These are phyloP conservation scores for Oeneis ivallda DNA, from an alignment of 2,888 invertebrate genomes.

Conservation along the genomic window DNA sequence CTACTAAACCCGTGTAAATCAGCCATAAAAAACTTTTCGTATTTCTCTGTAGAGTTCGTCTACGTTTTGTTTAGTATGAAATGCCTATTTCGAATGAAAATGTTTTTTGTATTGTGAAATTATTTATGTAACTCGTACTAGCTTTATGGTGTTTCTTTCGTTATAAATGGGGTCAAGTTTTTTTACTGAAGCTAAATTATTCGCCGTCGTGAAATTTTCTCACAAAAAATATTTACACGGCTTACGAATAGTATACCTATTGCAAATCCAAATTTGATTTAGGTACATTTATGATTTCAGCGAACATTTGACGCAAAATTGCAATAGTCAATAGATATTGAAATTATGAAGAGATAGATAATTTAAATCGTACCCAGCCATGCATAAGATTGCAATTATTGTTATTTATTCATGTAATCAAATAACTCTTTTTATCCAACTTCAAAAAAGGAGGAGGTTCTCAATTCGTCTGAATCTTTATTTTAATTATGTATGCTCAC, in stretches of 20 bases:
- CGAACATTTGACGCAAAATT: not conserved
- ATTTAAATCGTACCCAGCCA: not conserved
- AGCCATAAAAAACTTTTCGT: conserved; percentile 28
- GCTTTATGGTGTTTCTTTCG: not conserved
- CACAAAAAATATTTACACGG: no score
- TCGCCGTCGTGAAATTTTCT: not conserved
- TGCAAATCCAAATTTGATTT: not conserved
- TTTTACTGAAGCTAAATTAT: not conserved
- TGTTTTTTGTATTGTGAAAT: not conserved
- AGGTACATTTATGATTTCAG: not conserved
- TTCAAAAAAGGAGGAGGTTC: no score
- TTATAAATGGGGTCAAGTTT: not conserved
- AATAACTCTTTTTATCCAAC: no score
- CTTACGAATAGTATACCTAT: not conserved
- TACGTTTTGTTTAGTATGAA: conserved; percentile 2
- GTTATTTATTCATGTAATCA: not conserved
- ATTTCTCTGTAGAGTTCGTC: conserved; percentile 10
- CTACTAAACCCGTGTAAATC: no score
- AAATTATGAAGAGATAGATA: not conserved
- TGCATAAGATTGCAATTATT: not conserved
- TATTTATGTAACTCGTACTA: not conserved
- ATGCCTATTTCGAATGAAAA: not conserved
- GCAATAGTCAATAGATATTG: not conserved
- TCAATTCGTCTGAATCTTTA: no score
- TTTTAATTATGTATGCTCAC: no score